phyloP scores from a whole-genome alignment of 1,140 invertebrate species.

The Heliconius congener region DNA sequence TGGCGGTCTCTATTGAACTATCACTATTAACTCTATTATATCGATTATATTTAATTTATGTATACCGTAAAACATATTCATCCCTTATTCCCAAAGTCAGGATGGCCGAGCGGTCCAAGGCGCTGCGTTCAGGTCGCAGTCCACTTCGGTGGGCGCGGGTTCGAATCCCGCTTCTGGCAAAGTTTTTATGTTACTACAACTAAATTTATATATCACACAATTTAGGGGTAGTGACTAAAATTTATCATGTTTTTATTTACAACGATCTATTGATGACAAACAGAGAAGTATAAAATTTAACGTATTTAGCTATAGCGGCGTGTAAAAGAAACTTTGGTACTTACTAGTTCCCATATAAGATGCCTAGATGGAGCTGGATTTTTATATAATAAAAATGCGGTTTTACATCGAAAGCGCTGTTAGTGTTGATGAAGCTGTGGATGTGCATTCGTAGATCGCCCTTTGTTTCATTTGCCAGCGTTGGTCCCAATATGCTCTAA shows the following conservation, averaged over 20 bases:
- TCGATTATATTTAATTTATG: too few relatives aligned
- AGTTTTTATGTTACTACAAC: neutral
- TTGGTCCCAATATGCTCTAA: neutral
- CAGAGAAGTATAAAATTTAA: neutral
- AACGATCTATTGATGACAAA: neutral
- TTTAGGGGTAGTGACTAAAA: neutral
- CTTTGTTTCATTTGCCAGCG: neutral
- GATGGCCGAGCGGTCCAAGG: slow-evolving; percentile 96
- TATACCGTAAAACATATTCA: neutral
- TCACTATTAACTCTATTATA: too few relatives aligned
- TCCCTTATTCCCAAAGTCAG: slow-evolving; percentile 80
- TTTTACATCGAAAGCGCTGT: neutral
- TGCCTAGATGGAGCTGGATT: neutral
- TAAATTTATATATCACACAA: neutral
- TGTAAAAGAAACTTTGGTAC: neutral
- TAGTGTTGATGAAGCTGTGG: neutral
- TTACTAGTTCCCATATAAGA: neutral
- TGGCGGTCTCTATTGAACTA: too few relatives aligned
- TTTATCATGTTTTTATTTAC: neutral
- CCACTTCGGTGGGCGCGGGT: slow-evolving; percentile 88
- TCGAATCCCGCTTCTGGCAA: neutral
- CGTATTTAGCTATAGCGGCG: neutral
- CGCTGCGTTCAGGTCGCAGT: slow-evolving; percentile 97
- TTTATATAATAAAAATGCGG: neutral
- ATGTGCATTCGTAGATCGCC: neutral